Base-by-base conservation (phyloP, 2,113 vertebrate species). In the Platysternon megacephalum region DNA sequence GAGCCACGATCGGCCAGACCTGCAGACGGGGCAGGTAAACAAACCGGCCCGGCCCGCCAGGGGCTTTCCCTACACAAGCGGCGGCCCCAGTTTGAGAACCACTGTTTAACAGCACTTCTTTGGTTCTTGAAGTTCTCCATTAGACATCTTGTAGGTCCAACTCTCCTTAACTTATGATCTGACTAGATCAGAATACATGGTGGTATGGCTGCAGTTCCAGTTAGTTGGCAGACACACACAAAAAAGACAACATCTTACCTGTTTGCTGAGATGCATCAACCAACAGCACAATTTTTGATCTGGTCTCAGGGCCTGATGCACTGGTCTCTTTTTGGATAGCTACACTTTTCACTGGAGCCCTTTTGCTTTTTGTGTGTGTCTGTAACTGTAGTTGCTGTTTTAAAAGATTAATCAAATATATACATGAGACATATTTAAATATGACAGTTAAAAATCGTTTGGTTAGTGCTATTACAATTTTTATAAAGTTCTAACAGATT, bases 251-350 rank as follows among this genome's bases (percentile, higher is more conserved):
- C 46, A 55, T 61, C 93, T 97, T 98, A 99, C 99, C 99, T 1
- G 99, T 99, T 97, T 99, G 99, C 95, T 99, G 99, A 35, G 99
- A 99, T 39, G 99, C 99, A 92, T 99, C 99, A 94, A 99, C 99
- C 94, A 99, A 98, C 93, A 99, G 98, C 89, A 99, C 98, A 11
- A 99, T 99, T 98, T 99, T 99, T 84, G 99, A 98, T 93, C 99
- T 98, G 80, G 98, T 98, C 96, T 99, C 99, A 49, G 99, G 99
- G 81, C 99, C 99, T 29, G 99, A 96, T 32, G 99, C 98, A 92
- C 98, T 99, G n/a, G 99, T 99, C 97, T 99, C 99, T 97, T 99
- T 99, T 95, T 99, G 99, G 85, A 99, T 99, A 32, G 99, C 99
- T 2, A 99, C 99, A 87, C 98, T 99, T 97, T 99, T 99, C 97